These are phyloP conservation scores for Thyatira batis DNA, from an alignment of 2,888 invertebrate species.

Conservation along the genomic window DNA sequence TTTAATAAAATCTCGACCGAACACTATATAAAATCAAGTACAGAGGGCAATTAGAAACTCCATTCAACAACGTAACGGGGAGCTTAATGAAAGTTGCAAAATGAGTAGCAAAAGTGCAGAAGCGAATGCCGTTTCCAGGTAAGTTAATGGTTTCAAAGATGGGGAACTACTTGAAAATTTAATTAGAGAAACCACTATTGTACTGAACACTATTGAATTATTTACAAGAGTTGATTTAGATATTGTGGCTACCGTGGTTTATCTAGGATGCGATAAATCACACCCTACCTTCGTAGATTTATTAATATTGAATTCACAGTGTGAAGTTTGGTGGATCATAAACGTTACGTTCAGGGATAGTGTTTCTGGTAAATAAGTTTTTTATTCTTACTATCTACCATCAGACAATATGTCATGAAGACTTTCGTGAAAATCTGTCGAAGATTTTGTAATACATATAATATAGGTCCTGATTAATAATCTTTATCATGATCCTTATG, in stretches of 20 bases:
- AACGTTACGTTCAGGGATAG: too few relatives aligned
- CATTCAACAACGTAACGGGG: not conserved
- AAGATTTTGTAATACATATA: too few relatives aligned
- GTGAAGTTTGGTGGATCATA: not conserved
- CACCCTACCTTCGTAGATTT: not conserved
- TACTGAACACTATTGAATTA: not conserved
- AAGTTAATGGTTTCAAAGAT: not conserved
- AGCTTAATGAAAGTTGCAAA: not conserved
- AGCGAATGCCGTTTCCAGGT: not conserved
- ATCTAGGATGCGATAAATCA: not conserved
- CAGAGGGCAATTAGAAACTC: not conserved
- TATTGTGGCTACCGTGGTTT: not conserved
- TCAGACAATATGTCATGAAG: too few relatives aligned
- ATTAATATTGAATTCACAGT: not conserved
- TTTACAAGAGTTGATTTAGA: not conserved
- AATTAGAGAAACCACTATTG: not conserved
- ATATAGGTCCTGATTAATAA: too few relatives aligned
- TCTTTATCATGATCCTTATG: too few relatives aligned
- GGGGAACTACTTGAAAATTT: not conserved
- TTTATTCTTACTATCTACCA: too few relatives aligned
- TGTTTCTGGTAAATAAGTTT: too few relatives aligned
- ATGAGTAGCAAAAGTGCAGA: not conserved
- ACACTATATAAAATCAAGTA: not conserved
- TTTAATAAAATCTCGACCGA: not conserved
- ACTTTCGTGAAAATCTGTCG: too few relatives aligned